Evolutionary conservation across 1,140 invertebrate genomes (phyloP), one percentile per base, ranked within the genome.

Genomic region (Amyelois transitella): DNA sequence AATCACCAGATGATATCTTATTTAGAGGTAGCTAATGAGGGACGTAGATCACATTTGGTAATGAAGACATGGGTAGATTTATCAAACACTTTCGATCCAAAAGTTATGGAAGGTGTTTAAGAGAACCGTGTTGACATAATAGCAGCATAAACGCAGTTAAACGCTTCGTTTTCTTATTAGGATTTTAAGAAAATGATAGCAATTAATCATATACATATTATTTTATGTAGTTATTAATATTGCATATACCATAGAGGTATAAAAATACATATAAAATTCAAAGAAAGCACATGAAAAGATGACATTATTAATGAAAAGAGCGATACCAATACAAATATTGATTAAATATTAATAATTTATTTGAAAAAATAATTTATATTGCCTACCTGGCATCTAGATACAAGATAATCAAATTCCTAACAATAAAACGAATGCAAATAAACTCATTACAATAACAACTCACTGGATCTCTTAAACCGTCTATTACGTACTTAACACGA

Each of bases 101-200:
- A 76, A 88, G 72, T 83, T 84, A 86, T 86, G 75, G 62, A 62
- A 66, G 49, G 64, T 70, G 72, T 81, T 88, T 88, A 86, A 70
- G 66, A 58, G 70, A 78, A 80, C 79, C 75, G 64, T 88, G 84
- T 88, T 85, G 81, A 86, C 84, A 86, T 88, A 86, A 87, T 81
- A 67, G 66, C 69, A 64, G 68, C 69, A 51, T 74, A 77, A 86
- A 78, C 67, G 72, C 63, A 75, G 69, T 82, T 73, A 84, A 87
- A 81, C 66, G 69, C 53, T 69, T 59, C 66, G 62, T 81, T 82
- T 72, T 77, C 65, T 83, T 70, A 86, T 61, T 57, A 25, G 3
- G 1, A 43, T n/a, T 55, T 14, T 14, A 38, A 38, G n/a, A 1
- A 38, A 38, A 14, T 38, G n/a, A 38, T 14, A 6, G 32, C 12